Evolutionary conservation across 2,113 vertebrate species (phyloP).

Genomic region (Coracopsis vasa): DNA sequence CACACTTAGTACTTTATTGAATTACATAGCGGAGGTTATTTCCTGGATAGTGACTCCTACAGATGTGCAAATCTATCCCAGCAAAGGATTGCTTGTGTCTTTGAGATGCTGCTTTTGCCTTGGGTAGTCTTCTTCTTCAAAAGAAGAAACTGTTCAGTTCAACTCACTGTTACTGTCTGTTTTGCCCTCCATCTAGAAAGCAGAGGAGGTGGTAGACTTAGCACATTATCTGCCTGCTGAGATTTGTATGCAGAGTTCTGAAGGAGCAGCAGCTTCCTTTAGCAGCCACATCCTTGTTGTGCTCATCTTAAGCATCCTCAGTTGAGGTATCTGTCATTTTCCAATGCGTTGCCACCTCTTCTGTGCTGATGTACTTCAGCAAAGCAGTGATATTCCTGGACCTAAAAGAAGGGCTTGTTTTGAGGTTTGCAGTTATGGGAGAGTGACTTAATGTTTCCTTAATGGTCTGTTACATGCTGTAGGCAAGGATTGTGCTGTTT

Average conservation of each 20-base stretch:
- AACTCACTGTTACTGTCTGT: not conserved
- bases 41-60: not conserved
- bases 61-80: not conserved
- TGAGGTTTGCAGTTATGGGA: not conserved
- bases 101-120: not conserved
- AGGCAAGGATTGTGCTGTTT: not conserved
- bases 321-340: not conserved
- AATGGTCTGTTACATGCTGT: not conserved
- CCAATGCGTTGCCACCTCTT: not conserved
- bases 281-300: not conserved
- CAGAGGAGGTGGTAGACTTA: not conserved
- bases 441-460: not conserved
- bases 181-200: not conserved
- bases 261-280: not conserved
- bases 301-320: not conserved
- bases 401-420: not conserved
- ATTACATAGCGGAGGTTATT: not conserved
- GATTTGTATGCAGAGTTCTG: not conserved
- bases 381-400: not conserved
- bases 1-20: not conserved
- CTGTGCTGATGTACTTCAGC: not conserved
- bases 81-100: not conserved
- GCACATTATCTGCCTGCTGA: not conserved
- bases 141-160: not conserved
- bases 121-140: not conserved